Evolutionary conservation across 2,113 vertebrate genomes (phyloP).

Genomic region (Syngnathus typhle): DNA sequence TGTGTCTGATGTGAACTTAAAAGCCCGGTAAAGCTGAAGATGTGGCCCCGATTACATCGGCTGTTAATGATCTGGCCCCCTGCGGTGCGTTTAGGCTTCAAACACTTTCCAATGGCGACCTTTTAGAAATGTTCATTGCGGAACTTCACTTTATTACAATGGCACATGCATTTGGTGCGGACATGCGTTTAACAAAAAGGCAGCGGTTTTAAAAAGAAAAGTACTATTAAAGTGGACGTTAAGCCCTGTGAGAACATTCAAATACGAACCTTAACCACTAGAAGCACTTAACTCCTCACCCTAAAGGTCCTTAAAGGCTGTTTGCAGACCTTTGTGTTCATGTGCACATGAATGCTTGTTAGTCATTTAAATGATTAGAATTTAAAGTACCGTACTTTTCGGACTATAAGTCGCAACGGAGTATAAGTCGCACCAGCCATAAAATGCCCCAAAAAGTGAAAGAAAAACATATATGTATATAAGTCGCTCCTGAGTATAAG

Average conservation of each 20-base stretch:
- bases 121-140: constrained; percentile 52
- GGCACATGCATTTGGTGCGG: background rate
- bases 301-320: constrained; percentile 25
- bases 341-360: background rate
- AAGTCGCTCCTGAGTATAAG: too few species aligned
- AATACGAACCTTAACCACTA: constrained; percentile 41
- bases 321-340: constrained; percentile 15
- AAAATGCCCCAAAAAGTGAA: too few species aligned
- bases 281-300: constrained; percentile 41
- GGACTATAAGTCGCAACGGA: too few species aligned
- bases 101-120: constrained; percentile 48
- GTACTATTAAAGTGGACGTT: constrained; percentile 18
- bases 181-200: constrained; percentile 17
- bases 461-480: too few species aligned
- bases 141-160: constrained; percentile 54
- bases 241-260: constrained; percentile 59
- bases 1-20: constrained; percentile 11
- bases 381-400: too few species aligned
- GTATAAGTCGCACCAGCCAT: too few species aligned
- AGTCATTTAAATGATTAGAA: too few species aligned
- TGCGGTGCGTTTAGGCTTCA: constrained; percentile 8
- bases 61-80: constrained; percentile 35
- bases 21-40: background rate
- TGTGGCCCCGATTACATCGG: constrained; percentile 18
- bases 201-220: constrained; percentile 11